These are phyloP conservation scores for Mormyrops boulengeri DNA, from an alignment of 2,797 vertebrate genomes.

Conservation along the genomic window DNA sequence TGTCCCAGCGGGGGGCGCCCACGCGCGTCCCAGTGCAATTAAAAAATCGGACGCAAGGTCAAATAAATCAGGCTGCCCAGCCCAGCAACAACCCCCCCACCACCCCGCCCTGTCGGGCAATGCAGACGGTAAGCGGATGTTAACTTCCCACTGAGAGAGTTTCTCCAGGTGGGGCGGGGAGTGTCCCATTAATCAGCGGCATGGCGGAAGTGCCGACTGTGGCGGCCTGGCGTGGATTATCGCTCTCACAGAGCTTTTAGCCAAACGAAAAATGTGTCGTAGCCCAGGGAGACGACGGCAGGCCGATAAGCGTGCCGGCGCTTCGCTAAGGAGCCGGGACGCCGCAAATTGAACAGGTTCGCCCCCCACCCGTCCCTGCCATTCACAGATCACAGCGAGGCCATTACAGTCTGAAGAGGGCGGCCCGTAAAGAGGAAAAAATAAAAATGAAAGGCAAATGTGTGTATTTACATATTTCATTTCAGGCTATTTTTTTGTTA, in stretches of 20 bases:
- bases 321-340: slow-evolving; percentile 92
- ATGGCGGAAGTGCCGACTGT: slow-evolving; percentile 75
- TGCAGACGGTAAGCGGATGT: slow-evolving; percentile 98
- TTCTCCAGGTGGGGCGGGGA: slow-evolving; percentile 99
- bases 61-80: slow-evolving; percentile 63
- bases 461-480: slow-evolving; percentile 99
- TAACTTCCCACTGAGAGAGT: slow-evolving; percentile 99
- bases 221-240: slow-evolving; percentile 95
- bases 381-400: slow-evolving; percentile 78
- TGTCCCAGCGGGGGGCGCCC: slow-evolving; percentile 21
- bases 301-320: slow-evolving; percentile 91
- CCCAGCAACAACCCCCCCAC: slow-evolving; percentile 48
- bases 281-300: slow-evolving; percentile 94
- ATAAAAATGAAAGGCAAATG: slow-evolving; percentile 75
- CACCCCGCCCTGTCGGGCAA: slow-evolving; percentile 77
- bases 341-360: slow-evolving; percentile 93
- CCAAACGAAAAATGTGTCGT: slow-evolving; percentile 99
- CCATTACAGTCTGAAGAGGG: slow-evolving; percentile 71
- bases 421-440: slow-evolving; percentile 45
- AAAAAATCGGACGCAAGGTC: slow-evolving; percentile 75
- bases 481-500: slow-evolving; percentile 84
- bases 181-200: slow-evolving; percentile 97
- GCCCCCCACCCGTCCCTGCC: slow-evolving; percentile 49
- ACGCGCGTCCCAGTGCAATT: slow-evolving; percentile 70
- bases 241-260: slow-evolving; percentile 99